Base-by-base conservation (phyloP, 1,140 invertebrate genomes). In the Sitodiplosis mosellana region DNA sequence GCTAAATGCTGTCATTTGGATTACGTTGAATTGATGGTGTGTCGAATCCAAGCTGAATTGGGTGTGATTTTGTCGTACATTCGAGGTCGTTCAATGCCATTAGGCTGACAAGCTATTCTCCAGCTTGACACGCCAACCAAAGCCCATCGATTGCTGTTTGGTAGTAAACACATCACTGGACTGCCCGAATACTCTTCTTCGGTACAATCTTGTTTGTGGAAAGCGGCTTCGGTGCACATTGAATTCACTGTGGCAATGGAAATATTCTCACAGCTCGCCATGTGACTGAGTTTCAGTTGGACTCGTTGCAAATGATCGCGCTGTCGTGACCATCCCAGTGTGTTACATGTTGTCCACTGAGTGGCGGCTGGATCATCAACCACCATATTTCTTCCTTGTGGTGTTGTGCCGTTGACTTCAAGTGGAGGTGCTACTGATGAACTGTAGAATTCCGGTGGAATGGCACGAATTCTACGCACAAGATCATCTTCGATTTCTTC, bases 131-230 rank as follows among this genome's bases (percentile, higher is more conserved):
- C 75, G 0, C 84, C 83, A 2, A 75, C 61, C 3, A 88, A 58
- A 0, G 76, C 76, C 84, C 84, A 88, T 52, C 67, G 72, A 37
- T 72, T 73, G 18, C 69, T 70, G 43, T 75, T 74, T 1, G 74
- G 61, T 47, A 76, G 69, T 2, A 80, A 67, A 53, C 84, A 88
- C 50, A 85, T 71, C 69, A 88, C 78, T 5, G 83, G 80, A 69
- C 81, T 84, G 8, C 84, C 84, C n/a, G 83, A 82, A 54, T 82
- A 77, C 67, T 87, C 83, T 68, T 88, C 84, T 61, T 86, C 83
- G 63, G 77, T 81, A 57, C 83, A 86, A 62, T 86, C 82, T 50
- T 85, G 77, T 54, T 77, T 76, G 46, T 80, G 78, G 57, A 81
- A 80, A 15, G 77, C 69, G n/a, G 81, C 73, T 54, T 86, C 83